Evolutionary conservation across 2,113 vertebrate genomes (phyloP), one percentile per base, ranked within the genome.

Genomic region (Indri indri): DNA sequence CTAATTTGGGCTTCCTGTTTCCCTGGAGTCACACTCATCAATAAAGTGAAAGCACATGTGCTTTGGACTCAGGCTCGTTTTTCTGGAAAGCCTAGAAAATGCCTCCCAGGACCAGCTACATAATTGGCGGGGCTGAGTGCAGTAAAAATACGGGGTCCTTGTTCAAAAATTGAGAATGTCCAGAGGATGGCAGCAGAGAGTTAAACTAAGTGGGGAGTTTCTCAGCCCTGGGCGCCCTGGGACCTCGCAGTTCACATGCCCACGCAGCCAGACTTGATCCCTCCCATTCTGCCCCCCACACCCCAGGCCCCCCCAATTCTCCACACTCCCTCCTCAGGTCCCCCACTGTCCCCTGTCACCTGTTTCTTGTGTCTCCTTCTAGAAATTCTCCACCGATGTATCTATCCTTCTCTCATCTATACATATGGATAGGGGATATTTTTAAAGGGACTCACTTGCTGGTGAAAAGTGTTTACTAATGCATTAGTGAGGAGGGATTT

Each of bases 381-480:
- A 34, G 45, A 52, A 71, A 47, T 23, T 57, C 30, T 70, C 23
- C 68, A 57, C 20, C n/a, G 11, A 6, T 61, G 4, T 45, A 76
- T 45, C 30, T 18, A 5, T 52, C 50, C 50, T 52, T 61, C 17
- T 63, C 50, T 77, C 20, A 91, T 34, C 34, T 52, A 9, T 61
- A 10, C 50, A 34, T 2, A 23, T 66, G 57, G 3, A 30, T 8
- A 74, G 47, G 54, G 50, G 14, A 3, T 65, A 7, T 57, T 79
- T 94, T 85, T 40, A 80, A 66, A 84, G 9, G 12, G 18, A 22
- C 40, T 82, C 68, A 37, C 47, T 84, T 32, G 10, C 27, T 97
- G 27, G 32, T 88, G 20, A 73, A 76, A 91, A 84, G 9, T 71
- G 5, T 54, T 94, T 91, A 70, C 3, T 82, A 59, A 25, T 27